A percentile compares a stretch with the other conserved stretches of the same genome.
phyloP scores from a whole-genome alignment of 2,888 invertebrate genomes.

The Erebia ligea region DNA sequence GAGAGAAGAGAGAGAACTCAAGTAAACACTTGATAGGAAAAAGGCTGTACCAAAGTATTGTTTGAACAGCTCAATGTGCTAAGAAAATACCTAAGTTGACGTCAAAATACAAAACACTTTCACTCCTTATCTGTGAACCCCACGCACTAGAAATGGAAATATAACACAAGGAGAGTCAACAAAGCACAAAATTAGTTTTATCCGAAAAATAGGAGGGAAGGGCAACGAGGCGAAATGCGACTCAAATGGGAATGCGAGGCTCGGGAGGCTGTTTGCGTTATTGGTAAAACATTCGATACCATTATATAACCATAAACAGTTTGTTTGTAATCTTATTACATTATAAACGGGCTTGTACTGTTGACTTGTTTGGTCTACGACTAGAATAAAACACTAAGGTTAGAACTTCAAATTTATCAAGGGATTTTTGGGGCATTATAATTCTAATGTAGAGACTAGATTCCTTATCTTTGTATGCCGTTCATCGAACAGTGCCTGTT shows the following conservation, averaged over 20 bases:
- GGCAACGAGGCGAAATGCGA: conserved; percentile 57
- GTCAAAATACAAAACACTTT: conserved; percentile 1
- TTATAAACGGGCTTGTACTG: too few species aligned
- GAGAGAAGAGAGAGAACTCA: too few species aligned
- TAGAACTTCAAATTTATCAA: too few species aligned
- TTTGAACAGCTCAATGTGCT: neutral
- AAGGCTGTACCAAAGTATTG: too few species aligned
- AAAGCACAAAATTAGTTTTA: conserved; percentile 80
- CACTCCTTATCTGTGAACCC: conserved; percentile 42
- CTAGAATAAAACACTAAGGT: too few species aligned
- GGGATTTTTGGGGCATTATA: too few species aligned
- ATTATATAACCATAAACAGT: neutral
- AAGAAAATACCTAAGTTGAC: neutral
- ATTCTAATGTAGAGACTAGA: too few species aligned
- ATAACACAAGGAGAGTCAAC: conserved; percentile 71
- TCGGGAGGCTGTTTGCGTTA: conserved; percentile 40
- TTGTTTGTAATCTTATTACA: neutral
- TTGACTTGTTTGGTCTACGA: too few species aligned
- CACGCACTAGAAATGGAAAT: conserved; percentile 60
- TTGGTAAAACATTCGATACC: conserved; percentile 27
- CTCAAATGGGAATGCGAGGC: conserved; percentile 53
- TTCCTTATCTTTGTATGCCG: too few species aligned
- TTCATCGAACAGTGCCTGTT: too few species aligned
- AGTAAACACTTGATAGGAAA: too few species aligned
- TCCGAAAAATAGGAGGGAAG: conserved; percentile 69